phyloP scores from a whole-genome alignment of 2,888 invertebrate genomes.

The Hyposoter dolosus region DNA sequence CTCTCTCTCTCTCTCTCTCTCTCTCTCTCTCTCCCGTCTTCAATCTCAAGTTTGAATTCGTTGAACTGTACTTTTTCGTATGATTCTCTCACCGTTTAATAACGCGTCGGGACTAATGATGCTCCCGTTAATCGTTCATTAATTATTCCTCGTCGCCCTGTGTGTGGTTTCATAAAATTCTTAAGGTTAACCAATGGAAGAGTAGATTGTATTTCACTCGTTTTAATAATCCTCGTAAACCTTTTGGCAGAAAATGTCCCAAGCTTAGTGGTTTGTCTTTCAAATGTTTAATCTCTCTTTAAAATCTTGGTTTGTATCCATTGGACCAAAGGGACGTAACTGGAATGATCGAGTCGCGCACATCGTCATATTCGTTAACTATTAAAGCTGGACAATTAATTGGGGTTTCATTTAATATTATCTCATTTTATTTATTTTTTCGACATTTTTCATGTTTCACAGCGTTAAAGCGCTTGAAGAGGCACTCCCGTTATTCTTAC shows the following conservation, averaged over 20 bases:
- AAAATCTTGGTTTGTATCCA: constrained; percentile 19
- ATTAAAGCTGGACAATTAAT: constrained; percentile 63
- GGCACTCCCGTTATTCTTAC: constrained; percentile 60
- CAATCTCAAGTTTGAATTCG: constrained; percentile 7
- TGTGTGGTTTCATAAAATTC: constrained; percentile 64
- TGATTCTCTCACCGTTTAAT: not conserved
- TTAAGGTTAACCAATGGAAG: constrained; percentile 65
- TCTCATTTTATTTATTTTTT: constrained; percentile 21
- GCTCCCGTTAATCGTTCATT: constrained; percentile 20
- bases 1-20: not conserved
- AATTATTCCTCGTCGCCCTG: constrained; percentile 48
- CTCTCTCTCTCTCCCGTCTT: not conserved
- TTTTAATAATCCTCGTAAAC: constrained; percentile 20
- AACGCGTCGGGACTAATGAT: constrained; percentile 10
- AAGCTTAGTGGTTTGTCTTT: constrained; percentile 7
- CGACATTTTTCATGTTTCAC: constrained; percentile 29
- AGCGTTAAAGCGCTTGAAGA: constrained; percentile 43
- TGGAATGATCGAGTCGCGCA: constrained; percentile 63
- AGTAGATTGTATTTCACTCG: constrained; percentile 59
- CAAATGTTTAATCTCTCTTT: too few relatives aligned
- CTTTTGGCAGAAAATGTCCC: constrained; percentile 11
- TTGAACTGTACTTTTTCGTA: constrained; percentile 5
- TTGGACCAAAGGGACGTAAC: constrained; percentile 44
- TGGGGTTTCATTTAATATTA: constrained; percentile 33
- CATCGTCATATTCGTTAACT: constrained; percentile 53